A percentile compares a stretch with the other conserved stretches of the same genome.
These are phyloP conservation scores for Pseudorectes ferrugineus DNA, from an alignment of 2,113 vertebrate species.

Conservation along the genomic window DNA sequence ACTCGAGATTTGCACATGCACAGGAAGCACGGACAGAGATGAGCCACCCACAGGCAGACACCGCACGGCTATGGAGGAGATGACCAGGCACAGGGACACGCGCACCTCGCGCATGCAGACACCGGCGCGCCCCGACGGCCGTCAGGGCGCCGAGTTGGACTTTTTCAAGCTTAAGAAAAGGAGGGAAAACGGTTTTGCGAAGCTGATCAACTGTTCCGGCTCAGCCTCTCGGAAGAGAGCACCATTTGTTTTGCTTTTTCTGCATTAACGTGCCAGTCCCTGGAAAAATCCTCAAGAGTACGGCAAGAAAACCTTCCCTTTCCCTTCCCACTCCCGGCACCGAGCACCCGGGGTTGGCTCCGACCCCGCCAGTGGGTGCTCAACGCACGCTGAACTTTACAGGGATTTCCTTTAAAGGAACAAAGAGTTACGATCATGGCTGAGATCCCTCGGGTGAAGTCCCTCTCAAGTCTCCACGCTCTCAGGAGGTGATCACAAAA, in stretches of 20 bases:
- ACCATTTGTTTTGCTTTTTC: constrained; percentile 8
- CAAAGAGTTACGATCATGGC: constrained; percentile 42
- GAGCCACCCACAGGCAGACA: constrained; percentile 62
- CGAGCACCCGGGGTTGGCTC: not conserved
- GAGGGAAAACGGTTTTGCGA: not conserved
- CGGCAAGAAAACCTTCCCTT: not conserved
- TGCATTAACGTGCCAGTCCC: constrained; percentile 11
- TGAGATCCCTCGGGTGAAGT: constrained; percentile 49
- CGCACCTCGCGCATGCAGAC: constrained; percentile 72
- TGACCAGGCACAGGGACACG: constrained; percentile 62
- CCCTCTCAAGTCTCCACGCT: constrained; percentile 59
- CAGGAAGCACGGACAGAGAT: constrained; percentile 70
- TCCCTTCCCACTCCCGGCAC: constrained; percentile 20
- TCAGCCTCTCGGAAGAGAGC: constrained; percentile 56
- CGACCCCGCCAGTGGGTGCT: not conserved
- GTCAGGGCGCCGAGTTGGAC: not conserved
- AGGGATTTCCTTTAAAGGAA: constrained; percentile 47
- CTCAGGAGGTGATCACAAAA: constrained; percentile 68
- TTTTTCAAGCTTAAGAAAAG: constrained; percentile 49
- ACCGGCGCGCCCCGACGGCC: not conserved
- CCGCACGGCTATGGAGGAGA: constrained; percentile 45
- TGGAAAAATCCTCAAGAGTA: constrained; percentile 23
- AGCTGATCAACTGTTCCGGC: constrained; percentile 20
- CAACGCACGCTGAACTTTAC: not conserved
- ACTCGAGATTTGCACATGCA: constrained; percentile 74